Evolutionary conservation across 2,888 invertebrate genomes (phyloP).

Genomic region (Julus scanicus): DNA sequence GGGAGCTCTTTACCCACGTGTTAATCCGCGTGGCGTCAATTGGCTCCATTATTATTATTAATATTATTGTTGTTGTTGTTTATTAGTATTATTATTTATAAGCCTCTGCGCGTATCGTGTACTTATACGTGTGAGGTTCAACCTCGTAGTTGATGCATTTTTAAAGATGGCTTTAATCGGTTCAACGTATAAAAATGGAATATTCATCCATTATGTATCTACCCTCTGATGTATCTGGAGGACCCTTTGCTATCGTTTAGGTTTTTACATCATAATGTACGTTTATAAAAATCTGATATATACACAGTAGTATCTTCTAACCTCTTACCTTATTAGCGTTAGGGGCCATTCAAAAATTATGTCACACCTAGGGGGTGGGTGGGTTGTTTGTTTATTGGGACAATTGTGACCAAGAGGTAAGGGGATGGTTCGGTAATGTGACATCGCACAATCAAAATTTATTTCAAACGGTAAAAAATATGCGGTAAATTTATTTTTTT

Average conservation of each 20-base stretch:
- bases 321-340: no score
- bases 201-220: neutral
- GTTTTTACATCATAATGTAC: neutral
- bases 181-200: neutral
- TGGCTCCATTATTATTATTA: constrained; percentile 27
- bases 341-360: no score
- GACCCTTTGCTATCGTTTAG: neutral
- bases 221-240: neutral
- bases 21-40: neutral
- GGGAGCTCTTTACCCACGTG: neutral
- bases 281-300: neutral
- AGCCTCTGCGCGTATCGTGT: neutral
- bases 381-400: no score
- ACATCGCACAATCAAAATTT: no score
- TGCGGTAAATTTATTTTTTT: no score
- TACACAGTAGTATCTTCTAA: no score
- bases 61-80: neutral
- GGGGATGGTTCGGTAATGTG: no score
- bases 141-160: neutral
- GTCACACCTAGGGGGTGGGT: no score
- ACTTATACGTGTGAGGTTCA: neutral
- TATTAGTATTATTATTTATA: constrained; percentile 29
- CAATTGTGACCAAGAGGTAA: no score
- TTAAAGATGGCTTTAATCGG: constrained; percentile 32
- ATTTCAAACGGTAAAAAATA: no score